Percentiles rank a stretch among this genome's conserved stretches.
Evolutionary conservation across 2,113 vertebrate species (phyloP).

Genomic region (Neotragus pygmaeus): DNA sequence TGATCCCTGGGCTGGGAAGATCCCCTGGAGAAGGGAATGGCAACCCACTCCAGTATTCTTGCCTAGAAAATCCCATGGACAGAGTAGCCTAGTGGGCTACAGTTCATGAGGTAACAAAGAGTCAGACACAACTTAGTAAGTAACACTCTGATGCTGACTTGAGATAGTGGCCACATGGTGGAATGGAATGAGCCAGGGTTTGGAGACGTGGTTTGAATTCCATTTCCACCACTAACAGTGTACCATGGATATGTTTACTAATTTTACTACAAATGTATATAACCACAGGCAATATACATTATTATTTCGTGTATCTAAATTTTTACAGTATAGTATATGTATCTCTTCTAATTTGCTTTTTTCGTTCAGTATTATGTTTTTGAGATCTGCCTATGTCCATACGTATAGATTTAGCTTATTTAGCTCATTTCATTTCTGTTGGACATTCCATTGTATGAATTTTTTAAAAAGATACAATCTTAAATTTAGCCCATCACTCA

Average conservation of each 20-base stretch:
- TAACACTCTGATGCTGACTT: background rate
- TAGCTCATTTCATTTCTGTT: background rate
- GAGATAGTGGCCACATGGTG: background rate
- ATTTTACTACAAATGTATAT: background rate
- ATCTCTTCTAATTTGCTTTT: background rate
- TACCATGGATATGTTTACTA: background rate
- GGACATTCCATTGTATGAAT: background rate
- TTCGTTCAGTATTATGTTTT: background rate
- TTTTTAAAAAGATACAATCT: background rate
- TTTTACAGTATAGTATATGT: background rate
- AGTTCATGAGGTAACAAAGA: background rate
- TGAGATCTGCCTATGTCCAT: background rate
- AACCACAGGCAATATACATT: background rate
- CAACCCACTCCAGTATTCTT: background rate
- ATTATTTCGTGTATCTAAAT: background rate
- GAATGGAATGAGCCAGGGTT: background rate
- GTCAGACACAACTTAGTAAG: background rate
- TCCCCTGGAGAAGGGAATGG: background rate
- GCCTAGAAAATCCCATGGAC: background rate
- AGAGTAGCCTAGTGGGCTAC: background rate
- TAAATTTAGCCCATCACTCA: background rate
- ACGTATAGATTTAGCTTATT: background rate
- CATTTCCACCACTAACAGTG: background rate
- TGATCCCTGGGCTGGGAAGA: background rate
- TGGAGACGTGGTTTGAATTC: background rate